Percentiles rank a stretch among this genome's conserved stretches.
Conservation (phyloP, 1,140 invertebrate species). For the Caenorhabditis latens region DNA sequence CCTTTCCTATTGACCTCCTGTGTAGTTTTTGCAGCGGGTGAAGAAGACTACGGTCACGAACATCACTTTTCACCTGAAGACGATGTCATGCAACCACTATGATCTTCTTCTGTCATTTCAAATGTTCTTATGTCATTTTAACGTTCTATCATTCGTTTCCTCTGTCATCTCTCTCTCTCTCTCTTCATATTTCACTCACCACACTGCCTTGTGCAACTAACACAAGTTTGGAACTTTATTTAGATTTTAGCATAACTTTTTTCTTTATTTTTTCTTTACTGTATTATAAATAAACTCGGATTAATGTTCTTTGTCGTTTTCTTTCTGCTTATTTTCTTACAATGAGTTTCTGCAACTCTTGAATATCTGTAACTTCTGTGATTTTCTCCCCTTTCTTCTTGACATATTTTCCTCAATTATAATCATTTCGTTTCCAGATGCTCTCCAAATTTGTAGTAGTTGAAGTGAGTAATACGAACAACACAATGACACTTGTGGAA, state of each 20-base stretch:
- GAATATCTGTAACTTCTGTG: not conserved
- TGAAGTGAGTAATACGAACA: slow-evolving; percentile 55
- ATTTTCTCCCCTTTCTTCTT: not conserved
- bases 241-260: no score
- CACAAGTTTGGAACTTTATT: not conserved
- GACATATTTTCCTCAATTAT: not conserved
- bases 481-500: slow-evolving; percentile 62
- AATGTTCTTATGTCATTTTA: not conserved
- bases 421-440: slow-evolving; percentile 33
- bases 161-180: not conserved
- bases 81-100: slow-evolving; percentile 8
- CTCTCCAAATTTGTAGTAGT: slow-evolving; percentile 62
- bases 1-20: not conserved
- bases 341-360: slow-evolving; percentile 16
- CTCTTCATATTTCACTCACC: slow-evolving; percentile 11
- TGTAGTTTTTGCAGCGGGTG: slow-evolving; percentile 38
- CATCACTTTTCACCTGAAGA: slow-evolving; percentile 47
- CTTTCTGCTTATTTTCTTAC: not conserved
- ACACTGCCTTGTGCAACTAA: slow-evolving; percentile 7
- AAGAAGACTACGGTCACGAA: slow-evolving; percentile 26
- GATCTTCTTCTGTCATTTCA: not conserved
- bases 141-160: not conserved
- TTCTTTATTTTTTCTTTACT: not conserved
- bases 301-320: not conserved
- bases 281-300: not conserved